Evolutionary conservation across 2,797 vertebrate genomes (phyloP), one percentile per base, ranked within the genome.

Genomic region (Adrianichthys oophorus): DNA sequence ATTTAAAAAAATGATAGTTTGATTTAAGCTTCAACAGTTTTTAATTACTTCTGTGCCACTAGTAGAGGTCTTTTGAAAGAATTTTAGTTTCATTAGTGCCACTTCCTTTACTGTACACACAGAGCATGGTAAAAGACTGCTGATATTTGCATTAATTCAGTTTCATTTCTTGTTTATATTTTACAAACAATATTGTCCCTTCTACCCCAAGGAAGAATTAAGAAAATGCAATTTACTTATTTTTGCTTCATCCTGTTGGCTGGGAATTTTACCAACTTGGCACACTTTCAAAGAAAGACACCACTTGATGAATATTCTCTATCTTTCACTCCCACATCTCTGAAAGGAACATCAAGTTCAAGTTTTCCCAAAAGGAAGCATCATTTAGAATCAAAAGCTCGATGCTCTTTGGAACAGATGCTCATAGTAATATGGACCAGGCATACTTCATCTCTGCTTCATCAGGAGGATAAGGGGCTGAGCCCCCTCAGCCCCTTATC

Each of bases 161-260:
- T 19, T 16, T 51, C 45, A 53, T 58, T 2, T 32, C 8, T 29
- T 29, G 2, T 32, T 12, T 69, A 69, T 64, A 51, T 66, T 32
- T 55, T 48, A 48, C 46, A 65, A 65, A 42, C 47, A 52, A 41
- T 64, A 49, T 52, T 44, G 47, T 59, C 18, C 42, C 55, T 66
- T 49, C 13, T 32, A 62, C 52, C 68, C 58, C 24, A 15, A 52
- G 61, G 17, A n/a, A 23, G 26, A 52, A 37, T 4, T 7, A 24
- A 50, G 66, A 48, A 50, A 58, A 50, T 49, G 26, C 41, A 70
- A 76, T 54, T 43, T 15, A 15, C 57, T 61, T 71, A 32, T 72
- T 44, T 77, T 79, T 68, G 41, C 62, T 57, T 67, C 24, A 68
- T 70, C 66, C 66, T 59, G 56, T 74, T 57, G 59, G 56, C 67